Evolutionary conservation across 2,888 invertebrate species (phyloP).

Genomic region (Lasioglossum pauxillum): DNA sequence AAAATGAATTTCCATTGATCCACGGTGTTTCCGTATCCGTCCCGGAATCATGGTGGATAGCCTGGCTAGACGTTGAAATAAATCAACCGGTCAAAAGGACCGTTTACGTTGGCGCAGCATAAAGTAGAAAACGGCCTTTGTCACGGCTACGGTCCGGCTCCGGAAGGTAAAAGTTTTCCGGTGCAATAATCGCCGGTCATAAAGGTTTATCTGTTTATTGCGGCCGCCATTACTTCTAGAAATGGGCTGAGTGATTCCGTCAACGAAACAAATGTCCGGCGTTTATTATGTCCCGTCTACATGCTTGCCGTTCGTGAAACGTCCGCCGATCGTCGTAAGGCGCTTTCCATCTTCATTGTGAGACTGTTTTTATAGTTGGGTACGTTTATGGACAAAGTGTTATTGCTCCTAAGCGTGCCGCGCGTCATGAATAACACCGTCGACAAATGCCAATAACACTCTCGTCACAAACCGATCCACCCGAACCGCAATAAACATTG

Average conservation of each 20-base stretch:
- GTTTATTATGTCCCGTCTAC: conserved; percentile 37
- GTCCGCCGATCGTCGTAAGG: conserved; percentile 30
- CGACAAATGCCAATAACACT: background rate
- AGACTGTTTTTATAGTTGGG: conserved; percentile 71
- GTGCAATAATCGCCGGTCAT: conserved; percentile 77
- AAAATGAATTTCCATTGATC: background rate
- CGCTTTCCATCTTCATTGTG: conserved; percentile 40
- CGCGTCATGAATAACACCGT: conserved; percentile 2
- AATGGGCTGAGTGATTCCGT: conserved; percentile 80
- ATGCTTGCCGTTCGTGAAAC: conserved; percentile 17
- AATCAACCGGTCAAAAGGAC: conserved; percentile 58
- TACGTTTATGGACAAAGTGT: conserved; percentile 60
- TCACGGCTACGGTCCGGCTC: conserved; percentile 32
- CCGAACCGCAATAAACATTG: background rate
- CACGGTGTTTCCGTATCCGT: conserved; percentile 1
- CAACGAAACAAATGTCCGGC: conserved; percentile 69
- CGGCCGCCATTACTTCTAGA: conserved; percentile 74
- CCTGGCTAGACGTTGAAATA: conserved; percentile 43
- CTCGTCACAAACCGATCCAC: conserved; percentile 16
- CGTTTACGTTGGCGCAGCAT: conserved; percentile 34
- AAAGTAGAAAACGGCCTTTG: conserved; percentile 34
- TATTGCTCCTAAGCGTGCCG: conserved; percentile 67
- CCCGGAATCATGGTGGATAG: background rate
- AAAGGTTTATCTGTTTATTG: conserved; percentile 82
- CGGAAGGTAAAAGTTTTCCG: conserved; percentile 78